Conservation (phyloP, 2,888 invertebrate genomes). For the Diarsia dahlii region DNA sequence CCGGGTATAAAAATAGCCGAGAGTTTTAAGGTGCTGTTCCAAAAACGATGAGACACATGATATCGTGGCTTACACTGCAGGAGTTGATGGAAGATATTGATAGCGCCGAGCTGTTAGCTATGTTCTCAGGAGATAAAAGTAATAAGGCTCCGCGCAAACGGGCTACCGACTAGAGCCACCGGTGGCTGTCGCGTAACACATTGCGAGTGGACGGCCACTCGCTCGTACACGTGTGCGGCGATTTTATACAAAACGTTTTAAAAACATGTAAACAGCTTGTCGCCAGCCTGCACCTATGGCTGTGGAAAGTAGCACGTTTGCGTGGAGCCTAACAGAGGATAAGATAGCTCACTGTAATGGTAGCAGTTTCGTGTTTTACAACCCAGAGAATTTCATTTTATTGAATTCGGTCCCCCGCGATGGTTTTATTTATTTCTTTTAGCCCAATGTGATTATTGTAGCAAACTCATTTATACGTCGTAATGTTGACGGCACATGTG, state of each 20-base stretch:
- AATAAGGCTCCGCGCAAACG: background rate
- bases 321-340: too few relatives aligned
- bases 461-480: background rate
- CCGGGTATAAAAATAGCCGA: background rate
- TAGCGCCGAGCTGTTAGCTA: background rate
- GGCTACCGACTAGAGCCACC: too few relatives aligned
- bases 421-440: constrained; percentile 1
- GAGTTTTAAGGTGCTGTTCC: background rate
- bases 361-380: background rate
- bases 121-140: background rate
- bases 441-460: constrained; percentile 3
- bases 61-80: background rate
- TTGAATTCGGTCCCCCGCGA: background rate
- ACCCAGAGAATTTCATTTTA: background rate
- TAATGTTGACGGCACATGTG: constrained; percentile 27
- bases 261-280: too few relatives aligned
- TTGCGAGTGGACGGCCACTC: too few relatives aligned
- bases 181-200: too few relatives aligned
- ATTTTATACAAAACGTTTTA: too few relatives aligned
- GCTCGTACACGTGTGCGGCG: too few relatives aligned
- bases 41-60: background rate
- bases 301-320: too few relatives aligned
- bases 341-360: background rate
- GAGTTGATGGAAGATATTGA: background rate
- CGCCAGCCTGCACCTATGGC: too few relatives aligned